Evolutionary conservation across 2,113 vertebrate species (phyloP), one percentile per base, ranked within the genome.

Genomic region (Lanius collurio): DNA sequence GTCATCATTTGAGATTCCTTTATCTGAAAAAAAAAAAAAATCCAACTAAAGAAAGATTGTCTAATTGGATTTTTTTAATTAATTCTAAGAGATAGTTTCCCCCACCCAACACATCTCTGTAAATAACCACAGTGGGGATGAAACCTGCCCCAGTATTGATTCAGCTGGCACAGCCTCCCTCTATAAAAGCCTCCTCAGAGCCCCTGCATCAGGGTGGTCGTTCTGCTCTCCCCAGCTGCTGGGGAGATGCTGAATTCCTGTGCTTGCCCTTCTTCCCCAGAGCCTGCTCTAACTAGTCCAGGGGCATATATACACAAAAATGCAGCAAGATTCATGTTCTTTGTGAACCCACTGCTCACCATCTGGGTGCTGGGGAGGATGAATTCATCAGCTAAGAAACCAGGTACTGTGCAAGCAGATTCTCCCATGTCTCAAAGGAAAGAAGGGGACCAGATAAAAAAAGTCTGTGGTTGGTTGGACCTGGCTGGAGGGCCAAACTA

Each of bases 101-200:
- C 7, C 19, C 16, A 33, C 9, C 15, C 24, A 62, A 53, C 37
- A 85, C 16, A 39, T 42, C 13, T 47, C 35, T 80, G 90, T 74
- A 52, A 95, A 85, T 83, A 71, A 80, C 78, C 63, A 56, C 24
- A n/a, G 64, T 19, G 90, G 52, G 60, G 22, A 92, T 17, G 76
- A 90, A 89, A 90, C 31, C 52, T 86, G 71, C 68, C 83, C 33
- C 22, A 33, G 42, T 97, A 97, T 96, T 97, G 96, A 97, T 74
- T 96, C 93, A 96, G 92, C 95, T 97, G 94, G 85, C 79, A 93
- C 44, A 90, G 84, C 85, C 47, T 52, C 68, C 30, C 47, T 41
- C 75, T 55, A 70, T 80, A 93, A 95, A 94, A 69, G 30, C 19
- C 52, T 77, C n/a, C 74, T 83, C 42, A 41, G 50, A 93, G 71